phyloP scores from a whole-genome alignment of 2,113 vertebrate genomes.

The Natator depressus region DNA sequence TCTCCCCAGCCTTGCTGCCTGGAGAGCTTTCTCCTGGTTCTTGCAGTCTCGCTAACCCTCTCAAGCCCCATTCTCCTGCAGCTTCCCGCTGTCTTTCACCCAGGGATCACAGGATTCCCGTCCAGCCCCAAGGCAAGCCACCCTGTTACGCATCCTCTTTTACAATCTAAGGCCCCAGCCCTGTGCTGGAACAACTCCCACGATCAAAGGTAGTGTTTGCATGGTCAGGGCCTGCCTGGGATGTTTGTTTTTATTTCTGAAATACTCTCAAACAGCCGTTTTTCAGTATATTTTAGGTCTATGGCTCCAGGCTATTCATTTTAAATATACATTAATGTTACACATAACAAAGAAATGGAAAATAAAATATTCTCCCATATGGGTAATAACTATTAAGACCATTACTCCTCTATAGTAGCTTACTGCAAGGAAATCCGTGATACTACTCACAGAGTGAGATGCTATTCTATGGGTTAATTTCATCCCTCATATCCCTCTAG shows the following conservation, averaged over 20 bases:
- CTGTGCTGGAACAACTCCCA: neutral
- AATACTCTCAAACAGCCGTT: constrained; percentile 31
- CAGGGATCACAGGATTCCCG: neutral
- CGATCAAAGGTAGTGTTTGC: neutral
- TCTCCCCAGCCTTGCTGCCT: neutral
- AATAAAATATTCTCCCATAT: constrained; percentile 33
- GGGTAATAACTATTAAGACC: constrained; percentile 5
- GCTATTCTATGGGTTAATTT: neutral
- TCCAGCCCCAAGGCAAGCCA: neutral
- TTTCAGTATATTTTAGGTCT: constrained; percentile 38
- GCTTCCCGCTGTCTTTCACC: neutral
- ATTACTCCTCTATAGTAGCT: constrained; percentile 12
- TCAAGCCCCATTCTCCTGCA: neutral
- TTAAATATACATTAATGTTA: constrained; percentile 35
- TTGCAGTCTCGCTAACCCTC: neutral
- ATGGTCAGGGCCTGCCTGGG: neutral
- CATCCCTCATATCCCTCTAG: neutral
- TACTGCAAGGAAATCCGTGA: constrained; percentile 7
- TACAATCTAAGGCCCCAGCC: neutral
- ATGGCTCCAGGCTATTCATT: constrained; percentile 15
- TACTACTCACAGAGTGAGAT: neutral
- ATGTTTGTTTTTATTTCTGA: constrained; percentile 39
- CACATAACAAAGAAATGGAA: constrained; percentile 6
- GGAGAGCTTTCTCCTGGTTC: neutral
- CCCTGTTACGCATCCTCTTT: neutral